These are phyloP conservation scores for Microplitis demolitor DNA, from an alignment of 1,140 invertebrate species.

Conservation along the genomic window DNA sequence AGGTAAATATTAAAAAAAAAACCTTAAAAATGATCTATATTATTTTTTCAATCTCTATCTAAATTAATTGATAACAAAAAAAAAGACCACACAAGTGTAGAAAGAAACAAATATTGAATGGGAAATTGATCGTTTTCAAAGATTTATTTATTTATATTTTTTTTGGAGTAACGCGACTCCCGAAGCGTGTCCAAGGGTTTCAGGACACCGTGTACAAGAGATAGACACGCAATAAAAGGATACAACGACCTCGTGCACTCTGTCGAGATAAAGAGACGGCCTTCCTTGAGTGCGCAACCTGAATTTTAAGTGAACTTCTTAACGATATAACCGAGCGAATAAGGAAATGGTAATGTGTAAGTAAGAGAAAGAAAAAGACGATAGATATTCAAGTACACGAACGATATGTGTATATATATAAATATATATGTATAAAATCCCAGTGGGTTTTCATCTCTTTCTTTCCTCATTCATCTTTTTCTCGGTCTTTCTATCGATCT, in stretches of 20 bases:
- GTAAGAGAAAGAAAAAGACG: background rate
- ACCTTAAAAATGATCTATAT: too few species aligned
- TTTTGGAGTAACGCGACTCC: slow-evolving; percentile 22
- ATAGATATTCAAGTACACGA: background rate
- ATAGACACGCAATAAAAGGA: slow-evolving; percentile 27
- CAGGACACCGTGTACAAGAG: slow-evolving; percentile 13
- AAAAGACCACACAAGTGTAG: too few species aligned
- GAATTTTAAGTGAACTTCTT: slow-evolving; percentile 21
- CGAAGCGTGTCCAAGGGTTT: slow-evolving; percentile 23
- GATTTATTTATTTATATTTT: background rate
- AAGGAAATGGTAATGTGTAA: background rate
- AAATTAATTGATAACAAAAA: too few species aligned
- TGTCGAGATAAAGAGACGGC: slow-evolving; percentile 26
- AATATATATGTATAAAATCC: background rate
- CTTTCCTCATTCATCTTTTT: background rate
- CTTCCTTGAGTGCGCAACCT: slow-evolving; percentile 17
- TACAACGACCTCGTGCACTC: slow-evolving; percentile 25
- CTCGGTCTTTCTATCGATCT: background rate
- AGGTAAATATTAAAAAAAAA: too few species aligned
- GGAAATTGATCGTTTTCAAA: too few species aligned
- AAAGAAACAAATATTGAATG: too few species aligned
- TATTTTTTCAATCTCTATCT: too few species aligned
- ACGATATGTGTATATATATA: background rate
- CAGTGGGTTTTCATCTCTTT: background rate
- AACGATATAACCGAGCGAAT: background rate